Percentiles rank a stretch among this genome's conserved stretches.
Evolutionary conservation across 2,797 vertebrate genomes (phyloP).

Genomic region (Eptatretus atami): DNA sequence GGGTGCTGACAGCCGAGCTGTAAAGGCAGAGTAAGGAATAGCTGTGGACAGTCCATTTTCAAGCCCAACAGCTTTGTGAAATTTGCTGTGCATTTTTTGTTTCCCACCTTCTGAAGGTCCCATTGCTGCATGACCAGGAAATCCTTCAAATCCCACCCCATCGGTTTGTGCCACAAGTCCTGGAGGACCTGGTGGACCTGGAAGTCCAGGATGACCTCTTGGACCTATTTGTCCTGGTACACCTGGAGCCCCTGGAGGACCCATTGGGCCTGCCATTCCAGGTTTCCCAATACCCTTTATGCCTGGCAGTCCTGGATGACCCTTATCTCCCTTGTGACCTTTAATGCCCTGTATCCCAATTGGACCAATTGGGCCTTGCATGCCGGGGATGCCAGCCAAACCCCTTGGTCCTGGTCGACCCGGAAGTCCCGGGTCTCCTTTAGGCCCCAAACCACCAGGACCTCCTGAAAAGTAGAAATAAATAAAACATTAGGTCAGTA

Average conservation of each 20-base stretch:
- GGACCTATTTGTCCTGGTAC: constrained; percentile 34
- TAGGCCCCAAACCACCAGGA: constrained; percentile 27
- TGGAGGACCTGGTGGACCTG: constrained; percentile 48
- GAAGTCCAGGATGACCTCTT: constrained; percentile 38
- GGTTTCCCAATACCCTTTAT: constrained; percentile 36
- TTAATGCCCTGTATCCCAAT: constrained; percentile 68
- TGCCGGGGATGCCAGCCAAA: constrained; percentile 65
- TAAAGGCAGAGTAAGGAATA: constrained; percentile 51
- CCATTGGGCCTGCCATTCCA: constrained; percentile 40
- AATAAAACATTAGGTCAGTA: no score
- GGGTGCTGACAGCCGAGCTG: constrained; percentile 62
- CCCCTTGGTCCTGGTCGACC: constrained; percentile 57
- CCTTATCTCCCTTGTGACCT: constrained; percentile 49
- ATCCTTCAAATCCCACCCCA: constrained; percentile 36
- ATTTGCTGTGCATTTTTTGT: constrained; percentile 15
- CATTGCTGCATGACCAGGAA: constrained; percentile 38
- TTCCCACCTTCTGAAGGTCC: constrained; percentile 31
- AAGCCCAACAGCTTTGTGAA: background rate
- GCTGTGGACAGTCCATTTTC: constrained; percentile 17
- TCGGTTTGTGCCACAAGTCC: constrained; percentile 26
- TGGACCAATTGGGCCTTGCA: constrained; percentile 62
- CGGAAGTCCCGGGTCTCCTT: constrained; percentile 47
- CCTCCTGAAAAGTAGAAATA: constrained; percentile 14
- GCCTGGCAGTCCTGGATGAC: constrained; percentile 39
- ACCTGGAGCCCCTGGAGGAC: constrained; percentile 49